Evolutionary conservation across 2,797 vertebrate genomes (phyloP).

Genomic region (Nyctalus aviator): DNA sequence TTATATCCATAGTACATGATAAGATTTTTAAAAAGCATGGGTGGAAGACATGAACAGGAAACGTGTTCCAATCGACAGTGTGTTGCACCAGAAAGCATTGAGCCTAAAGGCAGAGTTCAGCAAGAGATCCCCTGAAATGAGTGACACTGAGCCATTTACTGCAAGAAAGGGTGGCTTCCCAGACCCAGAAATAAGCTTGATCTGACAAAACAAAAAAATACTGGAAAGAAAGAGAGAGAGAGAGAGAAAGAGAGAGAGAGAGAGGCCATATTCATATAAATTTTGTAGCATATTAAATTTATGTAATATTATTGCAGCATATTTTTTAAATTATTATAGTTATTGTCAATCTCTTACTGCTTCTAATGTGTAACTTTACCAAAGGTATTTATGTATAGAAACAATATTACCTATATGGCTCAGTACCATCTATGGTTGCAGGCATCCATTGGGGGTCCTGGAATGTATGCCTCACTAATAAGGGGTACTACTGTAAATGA

Average conservation of each 20-base stretch:
- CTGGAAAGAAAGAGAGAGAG: background rate
- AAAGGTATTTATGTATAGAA: background rate
- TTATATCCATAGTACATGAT: background rate
- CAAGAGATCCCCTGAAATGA: background rate
- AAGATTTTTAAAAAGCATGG: background rate
- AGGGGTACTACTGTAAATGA: background rate
- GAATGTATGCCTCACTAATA: background rate
- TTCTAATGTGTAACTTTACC: background rate
- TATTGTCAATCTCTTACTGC: background rate
- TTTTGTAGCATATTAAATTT: background rate
- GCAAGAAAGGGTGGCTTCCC: background rate
- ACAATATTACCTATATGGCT: background rate
- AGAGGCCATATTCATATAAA: background rate
- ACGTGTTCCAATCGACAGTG: background rate
- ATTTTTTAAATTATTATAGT: background rate
- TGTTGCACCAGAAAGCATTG: background rate
- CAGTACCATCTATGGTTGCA: background rate
- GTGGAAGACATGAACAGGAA: background rate
- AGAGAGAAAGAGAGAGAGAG: background rate
- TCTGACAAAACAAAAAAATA: background rate
- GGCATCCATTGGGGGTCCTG: background rate
- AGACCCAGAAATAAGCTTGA: background rate
- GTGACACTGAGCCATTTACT: background rate
- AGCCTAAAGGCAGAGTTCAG: background rate
- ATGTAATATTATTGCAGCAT: background rate